Conservation (phyloP, 2,797 vertebrate genomes). For the Caiman crocodilus region DNA sequence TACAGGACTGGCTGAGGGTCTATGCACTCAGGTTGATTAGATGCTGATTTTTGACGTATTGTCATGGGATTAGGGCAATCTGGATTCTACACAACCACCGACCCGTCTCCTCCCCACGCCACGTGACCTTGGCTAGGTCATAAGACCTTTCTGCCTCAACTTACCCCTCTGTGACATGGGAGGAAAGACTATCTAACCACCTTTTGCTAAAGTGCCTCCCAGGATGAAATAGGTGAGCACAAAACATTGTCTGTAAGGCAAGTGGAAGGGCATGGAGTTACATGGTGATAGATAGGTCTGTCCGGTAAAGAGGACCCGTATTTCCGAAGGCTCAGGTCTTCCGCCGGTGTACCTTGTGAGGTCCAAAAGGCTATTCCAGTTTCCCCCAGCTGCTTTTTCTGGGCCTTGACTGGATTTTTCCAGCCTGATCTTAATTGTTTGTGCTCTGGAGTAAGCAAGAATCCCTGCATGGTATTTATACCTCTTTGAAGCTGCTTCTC, state of each 20-base stretch:
- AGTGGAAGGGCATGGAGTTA: not conserved
- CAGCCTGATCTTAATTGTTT: constrained; percentile 17
- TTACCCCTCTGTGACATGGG: not conserved
- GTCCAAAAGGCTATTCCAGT: not conserved
- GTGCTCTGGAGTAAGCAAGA: constrained; percentile 55
- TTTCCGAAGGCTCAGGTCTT: not conserved
- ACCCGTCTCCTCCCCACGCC: not conserved
- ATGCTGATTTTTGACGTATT: not conserved
- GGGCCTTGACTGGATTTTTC: not conserved
- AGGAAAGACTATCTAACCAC: not conserved
- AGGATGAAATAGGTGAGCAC: constrained; percentile 6
- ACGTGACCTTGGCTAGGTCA: not conserved
- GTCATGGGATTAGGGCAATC: not conserved
- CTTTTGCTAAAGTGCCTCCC: not conserved
- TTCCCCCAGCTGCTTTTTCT: not conserved
- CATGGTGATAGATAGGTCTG: constrained; percentile 38
- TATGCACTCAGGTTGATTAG: rapidly evolving
- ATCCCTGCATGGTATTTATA: not conserved
- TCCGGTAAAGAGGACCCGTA: constrained; percentile 14
- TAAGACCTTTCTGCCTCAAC: not conserved
- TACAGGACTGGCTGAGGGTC: not conserved
- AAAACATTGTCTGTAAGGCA: not conserved
- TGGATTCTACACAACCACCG: not conserved
- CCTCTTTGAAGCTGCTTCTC: constrained; percentile 69
- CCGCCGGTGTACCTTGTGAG: not conserved